phyloP scores from a whole-genome alignment of 1,140 invertebrate species.

The Drosophila ogumai region DNA sequence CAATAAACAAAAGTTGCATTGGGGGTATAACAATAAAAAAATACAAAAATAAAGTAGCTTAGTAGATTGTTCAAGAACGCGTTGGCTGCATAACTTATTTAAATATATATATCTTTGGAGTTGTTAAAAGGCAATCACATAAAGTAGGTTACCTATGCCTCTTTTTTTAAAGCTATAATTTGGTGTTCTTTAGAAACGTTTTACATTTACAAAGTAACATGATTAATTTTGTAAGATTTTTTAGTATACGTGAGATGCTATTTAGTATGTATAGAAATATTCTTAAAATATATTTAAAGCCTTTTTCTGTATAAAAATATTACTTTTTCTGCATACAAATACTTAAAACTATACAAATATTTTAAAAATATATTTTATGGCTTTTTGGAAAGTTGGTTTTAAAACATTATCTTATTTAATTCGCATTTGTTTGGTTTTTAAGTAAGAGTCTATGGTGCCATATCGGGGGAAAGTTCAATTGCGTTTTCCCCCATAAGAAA shows the following conservation, averaged over 20 bases:
- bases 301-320: no score
- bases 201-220: neutral
- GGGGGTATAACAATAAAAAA: neutral
- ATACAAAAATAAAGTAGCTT: neutral
- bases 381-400: no score
- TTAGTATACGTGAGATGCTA: no score
- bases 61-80: slow-evolving; percentile 4
- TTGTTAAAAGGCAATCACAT: neutral
- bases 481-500: slow-evolving; percentile 7
- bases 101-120: neutral
- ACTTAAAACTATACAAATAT: no score
- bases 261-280: no score
- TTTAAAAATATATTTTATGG: no score
- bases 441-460: slow-evolving; percentile 14
- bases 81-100: neutral
- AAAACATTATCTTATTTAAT: no score
- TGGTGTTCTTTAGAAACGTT: neutral
- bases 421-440: neutral
- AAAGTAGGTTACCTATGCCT: neutral
- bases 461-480: slow-evolving; percentile 30
- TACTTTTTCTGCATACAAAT: no score
- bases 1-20: slow-evolving; percentile 1
- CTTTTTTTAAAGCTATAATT: neutral
- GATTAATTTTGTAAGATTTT: neutral
- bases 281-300: no score